Evolutionary conservation across 2,888 invertebrate species (phyloP).

Genomic region (Drosophila suboccidentalis): DNA sequence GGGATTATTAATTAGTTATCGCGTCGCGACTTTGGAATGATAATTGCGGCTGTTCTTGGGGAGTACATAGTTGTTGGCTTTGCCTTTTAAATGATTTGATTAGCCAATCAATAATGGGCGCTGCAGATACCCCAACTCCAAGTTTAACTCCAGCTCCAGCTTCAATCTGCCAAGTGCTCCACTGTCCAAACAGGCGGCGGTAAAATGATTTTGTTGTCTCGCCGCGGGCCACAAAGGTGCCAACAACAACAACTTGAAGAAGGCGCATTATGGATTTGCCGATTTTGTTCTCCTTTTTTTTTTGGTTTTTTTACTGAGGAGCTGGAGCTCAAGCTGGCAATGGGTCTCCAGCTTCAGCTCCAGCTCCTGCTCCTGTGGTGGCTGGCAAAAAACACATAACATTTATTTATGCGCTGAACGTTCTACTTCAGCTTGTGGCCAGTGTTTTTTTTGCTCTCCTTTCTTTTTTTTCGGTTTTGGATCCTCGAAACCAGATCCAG

Average conservation of each 20-base stretch:
- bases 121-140: conserved; percentile 24
- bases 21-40: conserved; percentile 70
- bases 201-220: conserved; percentile 85
- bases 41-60: conserved; percentile 70
- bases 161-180: conserved; percentile 40
- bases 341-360: conserved; percentile 19
- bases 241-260: conserved; percentile 72
- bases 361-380: conserved; percentile 78
- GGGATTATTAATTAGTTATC: conserved; percentile 76
- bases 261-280: conserved; percentile 83
- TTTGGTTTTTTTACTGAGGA: conserved; percentile 9
- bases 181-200: conserved; percentile 73
- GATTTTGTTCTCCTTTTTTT: conserved; percentile 37
- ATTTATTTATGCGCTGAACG: conserved; percentile 75
- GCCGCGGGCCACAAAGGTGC: conserved; percentile 84
- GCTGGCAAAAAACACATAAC: conserved; percentile 80
- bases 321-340: conserved; percentile 18
- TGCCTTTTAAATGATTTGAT: conserved; percentile 74
- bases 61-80: conserved; percentile 12
- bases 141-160: neutral
- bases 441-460: neutral
- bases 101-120: conserved; percentile 80
- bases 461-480: conserved; percentile 20
- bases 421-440: conserved; percentile 36
- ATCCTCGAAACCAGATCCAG: conserved; percentile 83